Base-by-base conservation (phyloP, 2,888 invertebrate species). In the Watsonalla binaria region DNA sequence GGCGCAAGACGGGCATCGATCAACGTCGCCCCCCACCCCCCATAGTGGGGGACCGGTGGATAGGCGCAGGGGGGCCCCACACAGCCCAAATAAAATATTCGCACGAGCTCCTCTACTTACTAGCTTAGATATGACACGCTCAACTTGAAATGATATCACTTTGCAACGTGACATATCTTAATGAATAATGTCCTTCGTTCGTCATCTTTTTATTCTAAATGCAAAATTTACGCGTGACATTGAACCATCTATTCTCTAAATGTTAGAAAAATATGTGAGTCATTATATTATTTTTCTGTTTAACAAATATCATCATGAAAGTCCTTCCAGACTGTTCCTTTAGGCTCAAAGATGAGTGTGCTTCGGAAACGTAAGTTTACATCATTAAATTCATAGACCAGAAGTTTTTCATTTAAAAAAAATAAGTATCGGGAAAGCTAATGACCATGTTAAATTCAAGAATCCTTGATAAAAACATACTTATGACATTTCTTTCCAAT, bases 1-100 rank as follows among this genome's bases (percentile, higher is more conserved):
- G 91, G 92, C 91, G 92, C 92, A 92, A 92, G 92, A 92, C 92
- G 92, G 92, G 91, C 92, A 92, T 92, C 92, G 92, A 92, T 92
- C 92, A 92, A 92, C 91, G 92, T 92, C 92, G 87, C 84, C 83
- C 85, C 67, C 69, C 65, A 61, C 66, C 63, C 53, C 63, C 65
- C 54, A 58, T 55, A 58, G 51, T 54, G 68, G 42, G 11, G 42
- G 42, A 11, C 11, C 11, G 11, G 42, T 5, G 8, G 5, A 42
- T 42, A 42, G 42, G 67, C 74, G 62, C 55, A 51, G 53, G 47
- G 47, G 54, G 54, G 46, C 54, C 59, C 64, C 63, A 54, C 72
- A 80, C 86, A 87, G 88, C 84, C 89, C 90, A 90, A 90, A 90
- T 90, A 90, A 88, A 87, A 88, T 86, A 89, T 87, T 87, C 85